These are phyloP conservation scores for Cyrtorhinus lividipennis DNA, from an alignment of 1,140 invertebrate species.

Conservation along the genomic window DNA sequence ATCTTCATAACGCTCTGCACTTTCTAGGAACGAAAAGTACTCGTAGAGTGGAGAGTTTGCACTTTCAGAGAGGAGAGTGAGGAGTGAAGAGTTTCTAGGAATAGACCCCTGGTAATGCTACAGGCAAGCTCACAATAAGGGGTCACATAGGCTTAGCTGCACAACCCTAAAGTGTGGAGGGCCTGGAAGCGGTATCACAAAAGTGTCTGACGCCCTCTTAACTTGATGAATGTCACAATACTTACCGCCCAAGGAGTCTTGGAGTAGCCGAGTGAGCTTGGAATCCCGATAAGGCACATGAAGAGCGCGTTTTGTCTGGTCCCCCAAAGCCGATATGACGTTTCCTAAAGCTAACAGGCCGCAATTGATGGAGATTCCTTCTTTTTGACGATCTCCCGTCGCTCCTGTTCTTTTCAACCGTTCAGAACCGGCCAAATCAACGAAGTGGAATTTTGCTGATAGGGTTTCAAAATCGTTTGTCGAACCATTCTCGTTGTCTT, in stretches of 20 bases:
- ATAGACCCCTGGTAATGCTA: no score
- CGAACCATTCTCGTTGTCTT: conserved; percentile 35
- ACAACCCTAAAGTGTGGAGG: no score
- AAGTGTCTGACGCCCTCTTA: no score
- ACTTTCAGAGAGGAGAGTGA: no score
- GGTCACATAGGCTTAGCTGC: no score
- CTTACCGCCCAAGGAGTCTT: conserved; percentile 95
- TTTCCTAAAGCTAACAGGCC: conserved; percentile 87
- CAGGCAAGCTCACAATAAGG: no score
- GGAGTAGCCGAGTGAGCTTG: conserved; percentile 84
- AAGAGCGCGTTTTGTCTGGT: conserved; percentile 66
- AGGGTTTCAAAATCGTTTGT: conserved; percentile 66
- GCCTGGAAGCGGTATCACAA: no score
- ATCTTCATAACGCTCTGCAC: no score
- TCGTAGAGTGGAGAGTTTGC: no score
- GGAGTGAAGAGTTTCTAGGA: no score
- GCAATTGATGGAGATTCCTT: conserved; percentile 89
- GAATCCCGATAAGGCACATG: conserved; percentile 98
- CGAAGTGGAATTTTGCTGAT: conserved; percentile 87
- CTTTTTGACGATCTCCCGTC: conserved; percentile 77
- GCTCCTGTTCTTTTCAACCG: conserved; percentile 87
- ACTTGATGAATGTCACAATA: no score
- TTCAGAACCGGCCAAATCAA: conserved; percentile 93
- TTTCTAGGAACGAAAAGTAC: no score
- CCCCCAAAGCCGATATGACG: conserved; percentile 91